Evolutionary conservation across 2,888 invertebrate genomes (phyloP), one percentile per base, ranked within the genome.

Genomic region (Malacosoma neustria): DNA sequence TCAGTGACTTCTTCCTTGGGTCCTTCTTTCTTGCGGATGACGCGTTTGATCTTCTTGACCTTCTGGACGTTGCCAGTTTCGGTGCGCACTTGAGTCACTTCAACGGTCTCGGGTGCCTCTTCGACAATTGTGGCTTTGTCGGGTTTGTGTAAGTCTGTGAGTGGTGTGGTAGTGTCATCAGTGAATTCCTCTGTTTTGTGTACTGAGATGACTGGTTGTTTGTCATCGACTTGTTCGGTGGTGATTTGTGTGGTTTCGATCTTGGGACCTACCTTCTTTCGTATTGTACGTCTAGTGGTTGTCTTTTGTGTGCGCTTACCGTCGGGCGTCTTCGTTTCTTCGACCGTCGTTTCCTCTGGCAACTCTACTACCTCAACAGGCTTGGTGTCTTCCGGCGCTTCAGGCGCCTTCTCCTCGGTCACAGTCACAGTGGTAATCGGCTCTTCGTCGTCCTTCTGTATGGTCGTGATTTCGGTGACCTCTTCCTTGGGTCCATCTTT

Each of bases 191-290:
- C 41, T n/a, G 40, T 41, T 32, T 41, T 44, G 30, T 40, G 36
- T 13, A 49, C 15, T 1, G 42, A 41, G 3, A 48, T 1, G 2
- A 39, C 41, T 7, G 67, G 55, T 31, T 57, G 14, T 37, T 73
- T 72, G 57, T 79, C 57, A 52, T 86, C 58, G 66, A 74, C 44
- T 40, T 67, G 51, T 54, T 60, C 69, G 46, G 73, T 75, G 0
- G 32, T 42, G 1, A 46, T 44, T 1, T 44, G 1, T 31, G 49
- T 48, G 0, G 49, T 51, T 36, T 47, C 45, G 0, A 48, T 7
- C 3, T 36, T 52, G 1, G 51, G 65, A 31, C 63, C 70, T 40
- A 59, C 59, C 32, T 57, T 56, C 45, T 69, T 79, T 38, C 30
- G 14, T n/a, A 33, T 33, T 7, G 14, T n/a, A 4, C 33, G 33